Evolutionary conservation across 1,140 invertebrate genomes (phyloP).

Genomic region (Galleria mellonella): DNA sequence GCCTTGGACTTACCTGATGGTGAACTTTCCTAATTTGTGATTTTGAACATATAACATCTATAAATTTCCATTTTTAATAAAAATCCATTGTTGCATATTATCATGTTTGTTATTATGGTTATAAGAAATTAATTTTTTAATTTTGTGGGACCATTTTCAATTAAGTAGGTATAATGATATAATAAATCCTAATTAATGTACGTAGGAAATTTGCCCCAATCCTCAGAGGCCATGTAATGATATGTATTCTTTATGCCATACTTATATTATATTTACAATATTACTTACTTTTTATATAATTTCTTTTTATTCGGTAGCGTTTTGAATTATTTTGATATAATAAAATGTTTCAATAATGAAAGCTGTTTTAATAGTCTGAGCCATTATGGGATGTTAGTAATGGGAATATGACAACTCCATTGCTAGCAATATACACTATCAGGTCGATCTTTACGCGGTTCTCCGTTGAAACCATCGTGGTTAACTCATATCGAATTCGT

Average conservation of each 20-base stretch:
- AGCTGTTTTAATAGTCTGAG: neutral
- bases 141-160: conserved; percentile 14
- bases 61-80: too few relatives aligned
- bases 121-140: conserved; percentile 10
- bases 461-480: too few relatives aligned
- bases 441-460: too few relatives aligned
- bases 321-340: conserved; percentile 6
- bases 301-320: conserved; percentile 12
- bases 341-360: conserved; percentile 8
- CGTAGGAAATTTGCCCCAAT: conserved; percentile 11
- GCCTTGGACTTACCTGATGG: too few relatives aligned
- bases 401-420: too few relatives aligned
- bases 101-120: conserved; percentile 16
- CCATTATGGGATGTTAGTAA: too few relatives aligned
- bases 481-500: too few relatives aligned
- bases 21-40: too few relatives aligned
- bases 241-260: conserved; percentile 13
- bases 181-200: conserved; percentile 4
- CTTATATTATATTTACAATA: too few relatives aligned
- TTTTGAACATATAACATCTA: too few relatives aligned
- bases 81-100: conserved; percentile 4
- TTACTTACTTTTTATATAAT: conserved; percentile 5
- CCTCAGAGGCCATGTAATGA: conserved; percentile 15
- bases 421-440: too few relatives aligned
- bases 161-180: conserved; percentile 5